Percentiles rank a stretch among this genome's conserved stretches.
These are phyloP conservation scores for Sternotherus odoratus DNA, from an alignment of 2,797 vertebrate species.

Conservation along the genomic window DNA sequence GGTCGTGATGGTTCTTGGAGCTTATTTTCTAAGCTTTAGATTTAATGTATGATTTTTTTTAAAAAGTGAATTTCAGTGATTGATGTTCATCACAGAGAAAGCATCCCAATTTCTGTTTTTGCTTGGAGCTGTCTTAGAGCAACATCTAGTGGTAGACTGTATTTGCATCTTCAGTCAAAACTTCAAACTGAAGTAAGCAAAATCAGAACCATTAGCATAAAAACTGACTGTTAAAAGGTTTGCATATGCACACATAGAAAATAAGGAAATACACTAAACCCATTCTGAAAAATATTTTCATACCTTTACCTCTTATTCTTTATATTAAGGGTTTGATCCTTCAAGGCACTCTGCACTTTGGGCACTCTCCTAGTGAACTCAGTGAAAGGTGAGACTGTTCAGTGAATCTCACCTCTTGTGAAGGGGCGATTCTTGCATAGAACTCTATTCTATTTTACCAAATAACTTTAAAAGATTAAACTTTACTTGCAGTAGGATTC, in stretches of 20 bases:
- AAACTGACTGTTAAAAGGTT: neutral
- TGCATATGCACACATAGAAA: accelerated
- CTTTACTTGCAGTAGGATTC: neutral
- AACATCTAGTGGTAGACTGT: conserved; percentile 79
- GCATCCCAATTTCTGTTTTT: conserved; percentile 12
- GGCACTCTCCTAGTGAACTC: neutral
- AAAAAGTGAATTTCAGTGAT: conserved; percentile 54
- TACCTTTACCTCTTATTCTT: neutral
- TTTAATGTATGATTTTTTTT: conserved; percentile 74
- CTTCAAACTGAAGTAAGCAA: neutral
- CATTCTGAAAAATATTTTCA: neutral
- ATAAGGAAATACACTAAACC: neutral
- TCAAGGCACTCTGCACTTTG: neutral
- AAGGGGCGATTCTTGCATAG: neutral
- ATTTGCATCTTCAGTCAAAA: conserved; percentile 2
- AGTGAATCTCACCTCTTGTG: accelerated
- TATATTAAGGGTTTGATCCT: neutral
- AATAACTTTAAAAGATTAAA: neutral
- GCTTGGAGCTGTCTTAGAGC: conserved; percentile 80
- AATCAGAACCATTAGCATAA: neutral
- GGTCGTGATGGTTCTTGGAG: conserved; percentile 48
- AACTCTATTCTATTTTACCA: neutral
- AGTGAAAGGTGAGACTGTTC: neutral
- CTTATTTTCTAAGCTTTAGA: conserved; percentile 68
- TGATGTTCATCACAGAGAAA: conserved; percentile 57